Evolutionary conservation across 2,888 invertebrate species (phyloP), one percentile per base, ranked within the genome.

Genomic region (Lysandra coridon): DNA sequence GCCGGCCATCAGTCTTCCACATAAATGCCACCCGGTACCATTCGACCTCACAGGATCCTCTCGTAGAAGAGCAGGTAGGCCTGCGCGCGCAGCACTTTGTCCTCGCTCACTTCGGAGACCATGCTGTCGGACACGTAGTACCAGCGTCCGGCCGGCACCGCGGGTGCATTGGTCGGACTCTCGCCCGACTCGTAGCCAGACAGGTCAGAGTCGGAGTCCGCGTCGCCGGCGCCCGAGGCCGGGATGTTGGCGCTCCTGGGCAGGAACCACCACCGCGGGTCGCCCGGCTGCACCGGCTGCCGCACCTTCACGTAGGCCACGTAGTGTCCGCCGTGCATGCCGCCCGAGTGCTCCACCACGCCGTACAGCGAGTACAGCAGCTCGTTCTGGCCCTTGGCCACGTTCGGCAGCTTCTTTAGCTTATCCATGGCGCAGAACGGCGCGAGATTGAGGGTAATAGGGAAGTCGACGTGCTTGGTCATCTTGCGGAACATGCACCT

Each of bases 21-120:
- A 85, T 90, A 91, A 91, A 90, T 91, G 92, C 90, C 91, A 87
- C 86, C 84, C 78, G 79, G 84, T 82, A 81, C 80, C 81, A 75
- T 57, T 82, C 64, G 73, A 49, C 57, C 73, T 40, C 78, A 79
- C 90, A 97, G 95, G 89, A 99, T 97, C 90, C 99, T 96, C 92
- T 99, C 99, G 91, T 99, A 99, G 93, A 99, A 99, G 64, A 99
- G 95, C 78, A 99, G 95, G 92, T 99, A 99, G 23, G 99, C 99
- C 91, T 99, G 98, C 81, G 97, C 97, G 84, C 96, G 95, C 75
- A 98, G 95, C 80, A 99, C 99, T 83, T 96, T 95, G 2, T 96
- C 96, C 90, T 98, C 98, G 80, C 96, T 95, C 40, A 98, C 97
- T 88, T 98, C 97, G 64, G 96, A 95, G 0, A 99, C 98, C 86